phyloP scores from a whole-genome alignment of 2,888 invertebrate genomes.

The Saturnia japonica region DNA sequence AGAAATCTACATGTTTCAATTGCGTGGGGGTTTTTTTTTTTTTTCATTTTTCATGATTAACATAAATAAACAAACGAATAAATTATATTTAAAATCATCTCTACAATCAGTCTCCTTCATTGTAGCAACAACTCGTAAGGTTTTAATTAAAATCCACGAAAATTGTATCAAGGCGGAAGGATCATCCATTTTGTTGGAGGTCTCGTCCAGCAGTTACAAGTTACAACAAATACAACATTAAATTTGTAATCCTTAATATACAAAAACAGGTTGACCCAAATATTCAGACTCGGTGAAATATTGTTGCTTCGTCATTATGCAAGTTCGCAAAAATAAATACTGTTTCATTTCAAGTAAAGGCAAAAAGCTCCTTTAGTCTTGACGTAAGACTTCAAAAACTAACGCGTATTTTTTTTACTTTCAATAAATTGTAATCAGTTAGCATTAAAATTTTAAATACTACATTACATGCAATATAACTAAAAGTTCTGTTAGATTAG shows the following conservation, averaged over 20 bases:
- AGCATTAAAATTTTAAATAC: neutral
- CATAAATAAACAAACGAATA: constrained; percentile 46
- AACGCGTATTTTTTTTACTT: constrained; percentile 49
- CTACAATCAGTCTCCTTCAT: constrained; percentile 65
- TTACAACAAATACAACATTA: constrained; percentile 75
- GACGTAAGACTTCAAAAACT: constrained; percentile 60
- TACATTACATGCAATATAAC: neutral
- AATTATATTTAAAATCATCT: constrained; percentile 53
- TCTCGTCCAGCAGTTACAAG: constrained; percentile 68
- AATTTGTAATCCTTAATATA: constrained; percentile 77
- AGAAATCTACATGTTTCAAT: constrained; percentile 57
- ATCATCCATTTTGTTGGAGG: constrained; percentile 72
- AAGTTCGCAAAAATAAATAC: constrained; percentile 78
- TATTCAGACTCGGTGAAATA: constrained; percentile 75
- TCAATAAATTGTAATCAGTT: constrained; percentile 14
- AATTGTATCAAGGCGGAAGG: constrained; percentile 62
- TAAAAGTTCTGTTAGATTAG: neutral
- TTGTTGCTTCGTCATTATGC: constrained; percentile 75
- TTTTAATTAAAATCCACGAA: constrained; percentile 78
- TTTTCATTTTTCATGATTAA: constrained; percentile 37
- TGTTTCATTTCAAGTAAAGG: constrained; percentile 54
- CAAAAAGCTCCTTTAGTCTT: constrained; percentile 61
- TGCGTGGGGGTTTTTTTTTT: constrained; percentile 39
- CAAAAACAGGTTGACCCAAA: constrained; percentile 81
- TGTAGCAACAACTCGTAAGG: constrained; percentile 64